phyloP scores from a whole-genome alignment of 2,888 invertebrate genomes.

The Dusona sp. region DNA sequence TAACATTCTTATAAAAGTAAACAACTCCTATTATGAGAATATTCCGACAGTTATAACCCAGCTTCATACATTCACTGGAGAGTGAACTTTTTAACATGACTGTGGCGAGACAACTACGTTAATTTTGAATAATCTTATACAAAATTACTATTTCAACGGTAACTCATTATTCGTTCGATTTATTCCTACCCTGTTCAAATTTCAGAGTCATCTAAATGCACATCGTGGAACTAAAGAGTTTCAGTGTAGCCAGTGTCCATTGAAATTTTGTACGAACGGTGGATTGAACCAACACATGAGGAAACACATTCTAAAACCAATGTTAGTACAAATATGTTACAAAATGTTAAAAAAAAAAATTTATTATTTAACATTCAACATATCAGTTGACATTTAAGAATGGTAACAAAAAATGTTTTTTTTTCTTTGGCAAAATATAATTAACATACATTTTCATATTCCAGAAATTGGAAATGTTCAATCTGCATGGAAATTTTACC shows the following conservation, averaged over 20 bases:
- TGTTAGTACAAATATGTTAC: constrained; percentile 75
- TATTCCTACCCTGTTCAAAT: not conserved
- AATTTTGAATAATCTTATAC: no score
- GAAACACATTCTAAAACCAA: constrained; percentile 83
- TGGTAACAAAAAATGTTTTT: no score
- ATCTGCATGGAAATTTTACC: constrained; percentile 77
- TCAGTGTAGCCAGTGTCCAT: constrained; percentile 85
- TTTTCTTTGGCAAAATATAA: not conserved
- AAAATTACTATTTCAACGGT: not conserved
- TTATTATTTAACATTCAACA: no score
- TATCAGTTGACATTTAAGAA: no score
- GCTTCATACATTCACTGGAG: no score
- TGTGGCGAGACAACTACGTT: no score
- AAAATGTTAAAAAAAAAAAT: not conserved
- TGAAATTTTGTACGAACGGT: constrained; percentile 86
- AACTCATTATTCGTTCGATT: not conserved
- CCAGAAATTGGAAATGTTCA: constrained; percentile 77
- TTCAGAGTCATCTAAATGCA: constrained; percentile 85
- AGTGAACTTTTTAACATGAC: no score
- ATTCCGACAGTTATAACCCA: no score
- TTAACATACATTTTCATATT: constrained; percentile 51
- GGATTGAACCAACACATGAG: constrained; percentile 86
- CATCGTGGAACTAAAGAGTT: constrained; percentile 85
- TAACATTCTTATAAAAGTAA: no score
- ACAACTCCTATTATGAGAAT: no score